Conservation (phyloP, 2,888 invertebrate species). For the Dascillus cervinus region DNA sequence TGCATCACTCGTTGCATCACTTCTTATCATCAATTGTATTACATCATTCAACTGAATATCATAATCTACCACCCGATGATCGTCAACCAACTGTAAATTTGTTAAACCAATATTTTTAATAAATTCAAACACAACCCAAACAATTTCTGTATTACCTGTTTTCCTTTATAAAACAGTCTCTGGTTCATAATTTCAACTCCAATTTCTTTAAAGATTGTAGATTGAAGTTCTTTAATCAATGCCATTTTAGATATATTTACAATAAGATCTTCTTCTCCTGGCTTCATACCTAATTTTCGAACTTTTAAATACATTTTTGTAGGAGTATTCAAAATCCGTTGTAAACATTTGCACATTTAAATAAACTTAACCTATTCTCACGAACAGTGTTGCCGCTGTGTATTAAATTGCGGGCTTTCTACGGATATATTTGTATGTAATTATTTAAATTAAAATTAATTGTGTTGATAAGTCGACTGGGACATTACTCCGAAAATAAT, state of each 20-base stretch:
- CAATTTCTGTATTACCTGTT: conserved; percentile 41
- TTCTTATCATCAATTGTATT: conserved; percentile 56
- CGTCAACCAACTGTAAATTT: conserved; percentile 55
- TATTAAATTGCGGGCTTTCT: too few relatives aligned
- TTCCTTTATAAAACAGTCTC: conserved; percentile 62
- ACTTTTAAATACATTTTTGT: conserved; percentile 26
- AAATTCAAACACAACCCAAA: neutral
- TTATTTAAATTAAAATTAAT: too few relatives aligned
- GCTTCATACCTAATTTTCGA: conserved; percentile 19
- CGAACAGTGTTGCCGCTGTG: too few relatives aligned
- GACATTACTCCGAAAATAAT: too few relatives aligned
- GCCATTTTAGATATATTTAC: conserved; percentile 63
- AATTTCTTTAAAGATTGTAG: conserved; percentile 48
- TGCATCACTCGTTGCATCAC: conserved; percentile 10
- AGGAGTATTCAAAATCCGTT: too few relatives aligned
- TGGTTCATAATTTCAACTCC: conserved; percentile 48
- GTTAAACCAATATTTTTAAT: neutral
- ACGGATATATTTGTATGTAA: too few relatives aligned
- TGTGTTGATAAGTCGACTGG: too few relatives aligned
- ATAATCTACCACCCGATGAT: conserved; percentile 68
- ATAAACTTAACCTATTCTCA: too few relatives aligned
- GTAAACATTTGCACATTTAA: conserved; percentile 9
- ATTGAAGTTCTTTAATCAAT: conserved; percentile 56
- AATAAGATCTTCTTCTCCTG: conserved; percentile 36
- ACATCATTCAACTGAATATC: conserved; percentile 68